Percentiles rank a stretch among this genome's conserved stretches.
These are phyloP conservation scores for Urocolius indicus DNA, from an alignment of 2,113 vertebrate genomes.

Conservation along the genomic window DNA sequence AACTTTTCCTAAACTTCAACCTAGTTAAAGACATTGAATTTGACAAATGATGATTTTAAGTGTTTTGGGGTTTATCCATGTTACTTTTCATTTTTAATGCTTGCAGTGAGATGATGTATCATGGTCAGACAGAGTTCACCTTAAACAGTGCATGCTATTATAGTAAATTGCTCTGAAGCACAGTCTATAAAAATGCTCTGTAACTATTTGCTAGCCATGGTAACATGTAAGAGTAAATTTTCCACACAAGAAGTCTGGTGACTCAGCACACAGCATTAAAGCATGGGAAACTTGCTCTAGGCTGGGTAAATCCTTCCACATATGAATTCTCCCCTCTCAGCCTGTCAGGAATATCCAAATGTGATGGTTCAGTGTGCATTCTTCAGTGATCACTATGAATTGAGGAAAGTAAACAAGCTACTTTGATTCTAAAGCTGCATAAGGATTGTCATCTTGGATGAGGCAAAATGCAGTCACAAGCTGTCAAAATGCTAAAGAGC, in stretches of 20 bases:
- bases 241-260: neutral
- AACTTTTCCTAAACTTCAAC: constrained; percentile 1
- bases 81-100: constrained; percentile 11
- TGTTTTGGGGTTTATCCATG: neutral
- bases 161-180: neutral
- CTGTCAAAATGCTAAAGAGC: neutral
- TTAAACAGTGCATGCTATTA: neutral
- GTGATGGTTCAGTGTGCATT: neutral
- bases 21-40: neutral
- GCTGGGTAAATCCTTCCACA: neutral
- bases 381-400: neutral
- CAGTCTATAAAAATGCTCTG: neutral
- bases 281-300: neutral
- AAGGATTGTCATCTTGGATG: neutral
- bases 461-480: neutral
- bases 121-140: neutral
- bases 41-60: neutral
- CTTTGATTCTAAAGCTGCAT: neutral
- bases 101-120: neutral
- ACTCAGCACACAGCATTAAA: neutral
- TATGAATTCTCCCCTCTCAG: neutral
- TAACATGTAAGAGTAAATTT: neutral
- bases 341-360: neutral
- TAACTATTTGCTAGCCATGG: neutral
- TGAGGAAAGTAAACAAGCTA: neutral